phyloP scores from a whole-genome alignment of 2,888 invertebrate genomes.

The Steinernema scapterisci region DNA sequence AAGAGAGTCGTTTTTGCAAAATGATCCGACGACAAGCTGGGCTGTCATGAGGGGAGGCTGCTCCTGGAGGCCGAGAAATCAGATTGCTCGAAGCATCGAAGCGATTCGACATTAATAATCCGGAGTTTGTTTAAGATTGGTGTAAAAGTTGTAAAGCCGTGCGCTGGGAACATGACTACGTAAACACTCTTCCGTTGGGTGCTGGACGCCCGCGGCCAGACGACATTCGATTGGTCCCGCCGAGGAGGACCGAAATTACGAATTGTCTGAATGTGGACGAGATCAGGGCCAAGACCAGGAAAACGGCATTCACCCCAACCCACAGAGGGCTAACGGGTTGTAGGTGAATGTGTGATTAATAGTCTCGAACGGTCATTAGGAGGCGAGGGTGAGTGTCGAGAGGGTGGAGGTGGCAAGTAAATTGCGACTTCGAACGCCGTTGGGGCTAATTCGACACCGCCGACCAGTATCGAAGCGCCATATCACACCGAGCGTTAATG shows the following conservation, averaged over 20 bases:
- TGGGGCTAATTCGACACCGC: too few species aligned
- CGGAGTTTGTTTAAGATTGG: conserved; percentile 19
- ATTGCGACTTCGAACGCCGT: too few species aligned
- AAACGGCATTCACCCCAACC: neutral
- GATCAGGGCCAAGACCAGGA: neutral
- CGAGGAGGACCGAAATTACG: conserved; percentile 1
- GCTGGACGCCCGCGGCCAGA: neutral
- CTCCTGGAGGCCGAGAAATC: too few species aligned
- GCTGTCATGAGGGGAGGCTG: too few species aligned
- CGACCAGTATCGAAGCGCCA: neutral
- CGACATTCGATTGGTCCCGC: neutral
- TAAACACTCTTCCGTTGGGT: neutral
- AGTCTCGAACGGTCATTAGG: neutral
- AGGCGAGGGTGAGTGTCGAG: neutral
- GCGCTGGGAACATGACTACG: conserved; percentile 15
- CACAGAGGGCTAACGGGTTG: neutral
- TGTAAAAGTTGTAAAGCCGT: conserved; percentile 10
- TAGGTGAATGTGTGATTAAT: conserved; percentile 12
- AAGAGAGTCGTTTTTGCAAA: too few species aligned
- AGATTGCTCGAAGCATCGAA: too few species aligned
- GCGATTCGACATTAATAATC: conserved; percentile 10
- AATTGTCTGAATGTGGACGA: too few species aligned
- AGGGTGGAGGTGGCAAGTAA: neutral
- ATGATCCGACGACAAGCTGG: too few species aligned
- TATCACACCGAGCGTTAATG: conserved; percentile 9